These are phyloP conservation scores for Lepilemur septentrionalis DNA, from an alignment of 2,797 vertebrate genomes.

Conservation along the genomic window DNA sequence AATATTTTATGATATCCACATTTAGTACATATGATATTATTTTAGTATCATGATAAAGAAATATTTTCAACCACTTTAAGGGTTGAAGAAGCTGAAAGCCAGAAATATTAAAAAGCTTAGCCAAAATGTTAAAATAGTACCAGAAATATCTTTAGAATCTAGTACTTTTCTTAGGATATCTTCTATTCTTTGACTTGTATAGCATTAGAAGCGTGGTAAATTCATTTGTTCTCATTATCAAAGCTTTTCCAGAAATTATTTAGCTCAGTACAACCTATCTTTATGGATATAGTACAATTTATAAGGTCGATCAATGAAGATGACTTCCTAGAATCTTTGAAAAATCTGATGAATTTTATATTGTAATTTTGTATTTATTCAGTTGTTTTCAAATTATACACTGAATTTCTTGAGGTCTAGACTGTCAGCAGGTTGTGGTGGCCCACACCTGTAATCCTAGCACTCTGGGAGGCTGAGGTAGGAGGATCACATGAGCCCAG, in stretches of 20 bases:
- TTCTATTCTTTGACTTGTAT: not conserved
- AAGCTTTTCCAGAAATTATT: not conserved
- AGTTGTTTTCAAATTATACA: not conserved
- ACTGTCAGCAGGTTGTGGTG: not conserved
- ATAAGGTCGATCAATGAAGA: not conserved
- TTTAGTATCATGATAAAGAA: not conserved
- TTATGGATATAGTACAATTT: not conserved
- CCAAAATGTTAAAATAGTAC: not conserved
- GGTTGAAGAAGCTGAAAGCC: not conserved
- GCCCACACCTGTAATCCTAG: not conserved
- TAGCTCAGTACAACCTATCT: not conserved
- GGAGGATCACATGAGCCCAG: not conserved
- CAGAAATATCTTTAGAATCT: not conserved
- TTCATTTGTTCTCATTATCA: constrained; percentile 10
- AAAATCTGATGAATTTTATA: not conserved
- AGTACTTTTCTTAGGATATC: not conserved
- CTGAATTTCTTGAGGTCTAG: not conserved
- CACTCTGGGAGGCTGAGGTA: not conserved
- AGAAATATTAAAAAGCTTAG: constrained; percentile 18
- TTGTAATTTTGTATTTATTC: constrained; percentile 14
- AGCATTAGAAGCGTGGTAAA: not conserved
- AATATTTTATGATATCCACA: not conserved
- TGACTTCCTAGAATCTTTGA: not conserved
- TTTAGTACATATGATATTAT: not conserved
- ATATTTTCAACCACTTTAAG: constrained; percentile 34